phyloP scores from a whole-genome alignment of 2,113 vertebrate species.

The Tenrec ecaudatus region DNA sequence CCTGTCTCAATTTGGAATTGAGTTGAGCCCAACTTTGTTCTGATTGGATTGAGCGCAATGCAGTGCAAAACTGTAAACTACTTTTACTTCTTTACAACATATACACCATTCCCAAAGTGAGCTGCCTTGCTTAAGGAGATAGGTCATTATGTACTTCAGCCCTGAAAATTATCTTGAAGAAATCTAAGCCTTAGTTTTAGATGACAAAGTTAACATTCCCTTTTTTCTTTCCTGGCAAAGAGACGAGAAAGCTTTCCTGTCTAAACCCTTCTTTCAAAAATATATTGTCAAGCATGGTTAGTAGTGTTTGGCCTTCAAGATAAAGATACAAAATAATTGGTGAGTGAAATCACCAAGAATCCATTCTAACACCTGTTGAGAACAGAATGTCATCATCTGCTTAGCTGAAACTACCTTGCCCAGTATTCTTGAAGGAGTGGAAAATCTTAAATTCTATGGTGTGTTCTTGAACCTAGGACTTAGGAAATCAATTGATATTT shows the following conservation, averaged over 20 bases:
- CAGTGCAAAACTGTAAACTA: conserved; percentile 33
- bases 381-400: conserved; percentile 39
- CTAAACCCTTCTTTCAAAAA: conserved; percentile 48
- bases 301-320: conserved; percentile 46
- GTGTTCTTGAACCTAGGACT: not conserved
- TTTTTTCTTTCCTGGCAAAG: not conserved
- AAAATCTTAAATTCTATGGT: too few species aligned
- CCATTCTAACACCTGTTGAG: conserved; percentile 26
- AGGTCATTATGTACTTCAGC: conserved; percentile 62
- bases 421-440: not conserved
- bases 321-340: conserved; percentile 53
- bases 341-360: conserved; percentile 47
- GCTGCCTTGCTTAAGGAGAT: conserved; percentile 58
- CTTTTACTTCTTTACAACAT: conserved; percentile 6
- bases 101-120: conserved; percentile 51
- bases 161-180: conserved; percentile 71
- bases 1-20: conserved; percentile 31
- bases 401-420: conserved; percentile 50
- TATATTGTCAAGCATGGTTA: conserved; percentile 68
- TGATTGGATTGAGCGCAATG: conserved; percentile 58
- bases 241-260: conserved; percentile 48
- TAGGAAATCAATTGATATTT: conserved; percentile 42
- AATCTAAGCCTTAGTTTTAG: conserved; percentile 79
- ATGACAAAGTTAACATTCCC: conserved; percentile 77
- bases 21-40: conserved; percentile 55